Conservation (phyloP, 2,113 vertebrate species). For the Amphiprion ocellaris region DNA sequence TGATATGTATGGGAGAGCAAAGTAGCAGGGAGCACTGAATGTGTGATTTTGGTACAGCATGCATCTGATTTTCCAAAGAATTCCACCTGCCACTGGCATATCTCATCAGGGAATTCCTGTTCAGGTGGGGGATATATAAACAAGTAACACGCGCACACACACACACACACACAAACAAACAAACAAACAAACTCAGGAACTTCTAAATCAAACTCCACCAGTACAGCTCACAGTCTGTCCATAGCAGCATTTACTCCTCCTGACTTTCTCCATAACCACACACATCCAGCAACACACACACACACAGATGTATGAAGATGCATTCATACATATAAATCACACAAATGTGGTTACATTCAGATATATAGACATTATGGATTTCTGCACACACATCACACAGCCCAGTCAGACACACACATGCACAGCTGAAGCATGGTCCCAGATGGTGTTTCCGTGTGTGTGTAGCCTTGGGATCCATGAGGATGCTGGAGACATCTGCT, state of each 20-base stretch:
- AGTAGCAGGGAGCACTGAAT: conserved; percentile 21
- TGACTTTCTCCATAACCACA: conserved; percentile 29
- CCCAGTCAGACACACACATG: conserved; percentile 46
- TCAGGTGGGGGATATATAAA: conserved; percentile 73
- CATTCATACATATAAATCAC: conserved; percentile 57
- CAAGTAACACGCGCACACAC: conserved; percentile 37
- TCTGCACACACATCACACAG: conserved; percentile 47
- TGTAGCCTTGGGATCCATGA: conserved; percentile 81
- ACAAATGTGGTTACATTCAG: conserved; percentile 62
- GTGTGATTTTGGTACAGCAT: conserved; percentile 56
- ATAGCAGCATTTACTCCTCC: conserved; percentile 17
- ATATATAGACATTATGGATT: conserved; percentile 56
- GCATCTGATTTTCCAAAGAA: conserved; percentile 64
- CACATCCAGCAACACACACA: conserved; percentile 20
- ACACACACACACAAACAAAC: background rate
- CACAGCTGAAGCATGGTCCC: conserved; percentile 79
- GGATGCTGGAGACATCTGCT: conserved; percentile 85
- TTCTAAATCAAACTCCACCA: conserved; percentile 48
- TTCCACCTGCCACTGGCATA: conserved; percentile 69
- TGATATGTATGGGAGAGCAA: conserved; percentile 5
- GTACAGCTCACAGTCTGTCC: conserved; percentile 61
- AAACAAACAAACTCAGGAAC: conserved; percentile 44
- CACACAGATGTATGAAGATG: conserved; percentile 45
- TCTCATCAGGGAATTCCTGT: conserved; percentile 73
- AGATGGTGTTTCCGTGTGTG: conserved; percentile 83